A percentile compares a stretch with the other conserved stretches of the same genome.
These are phyloP conservation scores for Oeneis ivallda DNA, from an alignment of 2,888 invertebrate genomes.

Conservation along the genomic window DNA sequence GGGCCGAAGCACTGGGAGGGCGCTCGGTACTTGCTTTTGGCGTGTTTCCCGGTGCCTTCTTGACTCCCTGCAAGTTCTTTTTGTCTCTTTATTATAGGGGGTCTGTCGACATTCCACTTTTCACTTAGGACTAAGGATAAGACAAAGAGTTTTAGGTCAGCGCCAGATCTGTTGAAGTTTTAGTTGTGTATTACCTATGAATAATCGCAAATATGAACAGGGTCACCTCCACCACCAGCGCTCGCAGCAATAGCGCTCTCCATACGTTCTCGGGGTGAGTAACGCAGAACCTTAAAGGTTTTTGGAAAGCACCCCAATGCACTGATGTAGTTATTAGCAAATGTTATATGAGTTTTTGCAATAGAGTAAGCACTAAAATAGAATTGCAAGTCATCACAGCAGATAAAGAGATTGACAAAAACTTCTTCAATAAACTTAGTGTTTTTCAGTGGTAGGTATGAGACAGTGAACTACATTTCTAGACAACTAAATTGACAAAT, in stretches of 20 bases:
- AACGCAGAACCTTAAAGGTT: slow-evolving; percentile 15
- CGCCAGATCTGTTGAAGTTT: too few species aligned
- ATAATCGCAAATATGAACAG: slow-evolving; percentile 26
- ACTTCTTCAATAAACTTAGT: neutral
- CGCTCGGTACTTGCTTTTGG: too few species aligned
- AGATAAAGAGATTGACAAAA: neutral
- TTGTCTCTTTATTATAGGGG: too few species aligned
- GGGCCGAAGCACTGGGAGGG: too few species aligned
- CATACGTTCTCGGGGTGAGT: slow-evolving; percentile 75
- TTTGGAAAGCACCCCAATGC: slow-evolving; percentile 8
- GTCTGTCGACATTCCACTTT: too few species aligned
- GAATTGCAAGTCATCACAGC: neutral
- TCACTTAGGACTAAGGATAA: neutral
- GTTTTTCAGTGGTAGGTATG: neutral
- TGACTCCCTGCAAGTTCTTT: too few species aligned
- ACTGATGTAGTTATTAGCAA: neutral
- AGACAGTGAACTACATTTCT: neutral
- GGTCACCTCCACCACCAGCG: slow-evolving; percentile 48
- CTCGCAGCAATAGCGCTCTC: slow-evolving; percentile 71
- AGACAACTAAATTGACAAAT: neutral
- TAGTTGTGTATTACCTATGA: neutral
- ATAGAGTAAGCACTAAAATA: neutral
- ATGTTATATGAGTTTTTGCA: neutral
- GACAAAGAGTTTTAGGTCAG: too few species aligned
- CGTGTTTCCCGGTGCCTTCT: too few species aligned